Percentiles rank a stretch among this genome's conserved stretches.
phyloP scores from a whole-genome alignment of 2,888 invertebrate species.

The Drosophila mimetica region DNA sequence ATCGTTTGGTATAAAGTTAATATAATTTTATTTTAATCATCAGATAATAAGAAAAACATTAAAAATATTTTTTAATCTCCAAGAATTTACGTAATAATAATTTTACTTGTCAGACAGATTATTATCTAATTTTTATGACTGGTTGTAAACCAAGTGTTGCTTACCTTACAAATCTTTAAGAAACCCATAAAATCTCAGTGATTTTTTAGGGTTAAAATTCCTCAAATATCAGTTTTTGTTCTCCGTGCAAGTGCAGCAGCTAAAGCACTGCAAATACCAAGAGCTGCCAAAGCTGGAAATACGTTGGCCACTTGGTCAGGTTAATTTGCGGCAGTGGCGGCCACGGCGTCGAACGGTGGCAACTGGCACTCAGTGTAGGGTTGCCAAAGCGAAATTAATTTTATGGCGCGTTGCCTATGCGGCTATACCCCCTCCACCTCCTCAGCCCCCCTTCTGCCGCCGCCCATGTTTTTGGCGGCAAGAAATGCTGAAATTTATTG shows the following conservation, averaged over 20 bases:
- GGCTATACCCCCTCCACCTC: not conserved
- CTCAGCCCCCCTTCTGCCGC: not conserved
- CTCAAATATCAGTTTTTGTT: not conserved
- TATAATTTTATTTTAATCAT: too few relatives aligned
- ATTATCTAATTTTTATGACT: too few relatives aligned
- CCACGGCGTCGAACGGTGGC: slow-evolving; percentile 55
- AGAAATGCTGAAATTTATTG: slow-evolving; percentile 61
- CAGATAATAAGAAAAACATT: too few relatives aligned
- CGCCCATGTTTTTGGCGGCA: slow-evolving; percentile 6
- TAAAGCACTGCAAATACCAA: slow-evolving; percentile 11
- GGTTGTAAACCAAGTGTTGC: too few relatives aligned
- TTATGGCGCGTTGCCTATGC: slow-evolving; percentile 57
- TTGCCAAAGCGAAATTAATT: slow-evolving; percentile 68
- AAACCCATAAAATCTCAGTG: not conserved
- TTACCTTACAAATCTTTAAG: too few relatives aligned
- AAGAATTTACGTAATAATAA: too few relatives aligned
- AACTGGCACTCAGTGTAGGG: slow-evolving; percentile 37
- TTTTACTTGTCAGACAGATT: too few relatives aligned
- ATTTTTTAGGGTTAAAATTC: not conserved
- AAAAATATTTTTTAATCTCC: too few relatives aligned
- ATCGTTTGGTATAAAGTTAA: too few relatives aligned
- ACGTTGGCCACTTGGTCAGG: slow-evolving; percentile 45
- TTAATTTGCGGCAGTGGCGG: slow-evolving; percentile 41
- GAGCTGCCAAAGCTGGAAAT: slow-evolving; percentile 32
- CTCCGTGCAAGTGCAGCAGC: slow-evolving; percentile 1